phyloP scores from a whole-genome alignment of 2,113 vertebrate genomes.

The Percopsis transmontana region DNA sequence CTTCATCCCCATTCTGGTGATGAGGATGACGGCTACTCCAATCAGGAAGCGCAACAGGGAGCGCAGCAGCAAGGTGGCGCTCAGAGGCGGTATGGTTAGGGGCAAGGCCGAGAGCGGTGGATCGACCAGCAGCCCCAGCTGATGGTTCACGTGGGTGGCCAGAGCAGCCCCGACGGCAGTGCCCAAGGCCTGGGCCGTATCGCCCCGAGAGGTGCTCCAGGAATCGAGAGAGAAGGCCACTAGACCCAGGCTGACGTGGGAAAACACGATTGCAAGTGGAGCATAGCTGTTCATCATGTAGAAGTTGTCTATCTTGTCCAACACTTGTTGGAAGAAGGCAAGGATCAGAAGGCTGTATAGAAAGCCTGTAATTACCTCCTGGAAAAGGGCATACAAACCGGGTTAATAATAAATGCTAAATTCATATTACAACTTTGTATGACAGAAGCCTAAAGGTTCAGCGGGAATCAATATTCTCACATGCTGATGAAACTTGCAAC shows the following conservation, averaged over 20 bases:
- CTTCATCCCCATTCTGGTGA: slow-evolving; percentile 86
- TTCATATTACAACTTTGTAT: neutral
- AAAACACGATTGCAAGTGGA: slow-evolving; percentile 84
- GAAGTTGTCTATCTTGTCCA: slow-evolving; percentile 91
- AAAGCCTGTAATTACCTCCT: slow-evolving; percentile 96
- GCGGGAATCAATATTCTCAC: neutral
- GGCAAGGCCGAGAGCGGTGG: slow-evolving; percentile 79
- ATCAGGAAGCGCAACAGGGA: slow-evolving; percentile 83
- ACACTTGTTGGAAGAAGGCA: slow-evolving; percentile 82
- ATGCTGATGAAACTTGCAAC: neutral
- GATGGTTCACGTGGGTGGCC: slow-evolving; percentile 82
- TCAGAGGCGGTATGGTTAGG: slow-evolving; percentile 79
- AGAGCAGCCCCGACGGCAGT: slow-evolving; percentile 89
- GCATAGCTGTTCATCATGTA: slow-evolving; percentile 86
- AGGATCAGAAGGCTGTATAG: slow-evolving; percentile 90
- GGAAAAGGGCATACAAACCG: slow-evolving; percentile 45
- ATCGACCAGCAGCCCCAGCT: slow-evolving; percentile 82
- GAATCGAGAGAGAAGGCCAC: slow-evolving; percentile 94
- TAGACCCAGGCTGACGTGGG: slow-evolving; percentile 89
- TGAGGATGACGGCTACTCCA: slow-evolving; percentile 82
- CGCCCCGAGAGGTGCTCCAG: slow-evolving; percentile 95
- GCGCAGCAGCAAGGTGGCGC: slow-evolving; percentile 74
- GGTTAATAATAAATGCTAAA: no score
- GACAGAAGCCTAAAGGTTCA: neutral
- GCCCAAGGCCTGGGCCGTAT: slow-evolving; percentile 93